Base-by-base conservation (phyloP, 1,140 invertebrate genomes). In the Gryllus bimaculatus region DNA sequence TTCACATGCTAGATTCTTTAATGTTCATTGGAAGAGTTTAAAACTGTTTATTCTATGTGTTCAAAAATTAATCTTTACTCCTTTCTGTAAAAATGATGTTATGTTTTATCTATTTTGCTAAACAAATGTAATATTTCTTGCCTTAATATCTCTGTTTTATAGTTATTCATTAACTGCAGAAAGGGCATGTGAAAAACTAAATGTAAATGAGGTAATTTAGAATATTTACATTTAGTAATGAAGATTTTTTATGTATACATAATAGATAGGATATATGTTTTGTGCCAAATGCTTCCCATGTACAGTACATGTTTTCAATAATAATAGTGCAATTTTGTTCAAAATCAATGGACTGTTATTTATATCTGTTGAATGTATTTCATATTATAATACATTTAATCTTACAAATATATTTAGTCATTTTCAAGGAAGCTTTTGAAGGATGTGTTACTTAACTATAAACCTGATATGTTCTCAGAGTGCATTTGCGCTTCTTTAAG, bases 41-140 rank as follows among this genome's bases (percentile, higher is more conserved):
- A 73, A 73, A 73, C 73, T 73, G 26, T 39, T 39, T 20, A 73
- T 20, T 73, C 73, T 73, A 73, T 73, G 73, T 73, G 73, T 73
- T 73, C 73, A 73, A 20, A 73, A 73, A 73, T 73, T 18, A 18
- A 18, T 18, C 73, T 18, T 73, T 73, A 73, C 20, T 73, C 20
- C 73, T 73, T 18, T 73, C 73, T 18, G 15, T 73, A 73, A 73
- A 18, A 18, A 20, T 73, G 15, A 18, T 18, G 15, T 18, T 73
- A 18, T 20, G 15, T 18, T 18, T 18, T 73, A 73, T 73, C 15
- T 73, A 18, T 20, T 73, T 18, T 73, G 73, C 15, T 18, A 20
- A 18, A 18, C 15, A 73, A 18, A 20, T 73, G 20, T 20, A 73
- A 73, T 73, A 73, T 18, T 73, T 18, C 15, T 73, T 18, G 15